Conservation (phyloP, 2,113 vertebrate species). For the Sorex araneus region DNA sequence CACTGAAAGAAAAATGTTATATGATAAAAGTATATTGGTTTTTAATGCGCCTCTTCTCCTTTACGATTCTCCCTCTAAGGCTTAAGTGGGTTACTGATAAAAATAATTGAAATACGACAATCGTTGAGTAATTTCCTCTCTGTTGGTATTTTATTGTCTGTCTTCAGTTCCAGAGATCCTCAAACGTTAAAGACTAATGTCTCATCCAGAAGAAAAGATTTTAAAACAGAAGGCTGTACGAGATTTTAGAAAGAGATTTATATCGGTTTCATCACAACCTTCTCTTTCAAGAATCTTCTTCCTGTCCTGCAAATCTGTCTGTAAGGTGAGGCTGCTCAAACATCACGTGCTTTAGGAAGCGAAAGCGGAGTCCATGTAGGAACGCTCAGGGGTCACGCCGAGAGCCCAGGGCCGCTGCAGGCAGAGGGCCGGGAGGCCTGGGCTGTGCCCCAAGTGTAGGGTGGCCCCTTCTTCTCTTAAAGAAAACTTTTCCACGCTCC, state of each 20-base stretch:
- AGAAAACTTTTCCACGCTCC: slow-evolving; percentile 47
- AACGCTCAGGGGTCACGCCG: slow-evolving; percentile 9
- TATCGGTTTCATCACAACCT: slow-evolving; percentile 82
- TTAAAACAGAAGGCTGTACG: slow-evolving; percentile 85
- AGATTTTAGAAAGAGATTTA: slow-evolving; percentile 84
- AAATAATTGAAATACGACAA: slow-evolving; percentile 75
- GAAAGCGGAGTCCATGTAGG: slow-evolving; percentile 38
- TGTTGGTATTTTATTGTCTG: slow-evolving; percentile 86
- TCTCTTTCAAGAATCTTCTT: slow-evolving; percentile 84
- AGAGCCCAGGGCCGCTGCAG: background rate
- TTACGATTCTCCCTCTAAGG: slow-evolving; percentile 64
- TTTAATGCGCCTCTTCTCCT: slow-evolving; percentile 60
- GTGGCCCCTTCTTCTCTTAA: background rate
- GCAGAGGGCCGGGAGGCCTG: background rate
- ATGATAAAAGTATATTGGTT: slow-evolving; percentile 63
- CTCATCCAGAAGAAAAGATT: slow-evolving; percentile 86
- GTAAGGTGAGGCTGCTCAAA: slow-evolving; percentile 83
- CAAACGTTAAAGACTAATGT: slow-evolving; percentile 86
- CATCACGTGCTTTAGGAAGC: slow-evolving; percentile 68
- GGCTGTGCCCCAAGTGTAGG: background rate
- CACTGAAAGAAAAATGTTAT: slow-evolving; percentile 50
- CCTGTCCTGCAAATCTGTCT: slow-evolving; percentile 83
- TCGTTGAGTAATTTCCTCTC: slow-evolving; percentile 82
- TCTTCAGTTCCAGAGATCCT: slow-evolving; percentile 85
- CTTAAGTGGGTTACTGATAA: slow-evolving; percentile 74